Evolutionary conservation across 2,888 invertebrate species (phyloP), one percentile per base, ranked within the genome.

Genomic region (Dichetophora obliterata): DNA sequence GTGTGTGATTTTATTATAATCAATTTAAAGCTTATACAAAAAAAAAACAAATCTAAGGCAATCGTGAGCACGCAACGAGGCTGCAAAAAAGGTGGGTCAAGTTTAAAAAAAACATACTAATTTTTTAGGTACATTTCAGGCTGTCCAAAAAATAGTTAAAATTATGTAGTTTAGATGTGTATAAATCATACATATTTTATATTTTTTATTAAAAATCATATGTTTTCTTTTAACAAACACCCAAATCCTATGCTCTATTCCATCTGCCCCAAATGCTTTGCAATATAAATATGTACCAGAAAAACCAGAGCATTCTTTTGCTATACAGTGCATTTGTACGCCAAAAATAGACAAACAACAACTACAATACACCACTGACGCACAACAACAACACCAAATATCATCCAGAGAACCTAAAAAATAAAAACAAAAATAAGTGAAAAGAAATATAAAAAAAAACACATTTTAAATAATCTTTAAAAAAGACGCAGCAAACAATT

Each of bases 51-150:
- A 54, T 22, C 37, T 77, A 50, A 65, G 68, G 72, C 70, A 74
- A 52, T 65, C 57, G 77, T 76, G 71, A 75, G 72, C 74, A 78
- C 76, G 76, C 71, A 76, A 70, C 70, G 66, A 37, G 54, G 75
- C 75, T 70, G 70, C 75, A 75, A 77, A 83, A 81, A 85, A 87
- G 86, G 86, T 87, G 86, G 86, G 87, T 86, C 87, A 87, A 87
- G 87, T 86, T 86, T 83, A 85, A 83, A 83, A n/a, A 80, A 43
- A 43, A 43, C 43, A 43, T 14, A 43, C 43, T n/a, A n/a, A 43
- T 43, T 43, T 31, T 43, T 43, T 11, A 43, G 43, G 11, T 6
- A 11, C 11, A 43, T 43, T 43, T 43, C 11, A 43, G 14, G 14
- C 43, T 43, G 1, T 37, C 3, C 31, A 31, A 31, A 31, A 31